Base-by-base conservation (phyloP, 2,888 invertebrate genomes). In the Apocheima hispidaria region DNA sequence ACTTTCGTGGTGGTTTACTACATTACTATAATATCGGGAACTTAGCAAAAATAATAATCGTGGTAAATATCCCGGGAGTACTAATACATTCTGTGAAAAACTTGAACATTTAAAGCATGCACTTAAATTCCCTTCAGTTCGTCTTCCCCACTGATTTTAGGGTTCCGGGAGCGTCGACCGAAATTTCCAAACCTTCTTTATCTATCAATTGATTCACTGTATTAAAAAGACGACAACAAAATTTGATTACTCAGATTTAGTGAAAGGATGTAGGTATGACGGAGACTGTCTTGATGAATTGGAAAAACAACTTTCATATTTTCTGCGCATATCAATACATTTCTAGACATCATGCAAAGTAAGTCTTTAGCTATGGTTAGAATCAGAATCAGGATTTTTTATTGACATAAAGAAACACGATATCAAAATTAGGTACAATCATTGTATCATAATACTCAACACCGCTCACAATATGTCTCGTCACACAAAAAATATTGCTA, bases 131-230 rank as follows among this genome's bases (percentile, higher is more conserved):
- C n/a, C 20, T 36, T 16, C 30, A 2, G 12, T 30, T 20, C 3
- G 20, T 23, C n/a, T n/a, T n/a, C n/a, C n/a, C n/a, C 48, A 64
- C 66, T 70, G 49, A 26, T 61, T 68, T 68, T 66, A 69, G 62
- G 65, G 63, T 68, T 65, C 38, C 36, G 35, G 18, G 51, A 26
- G 46, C 71, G 63, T 64, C 69, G 73, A 69, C 70, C 46, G 52
- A 16, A 21, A 36, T 23, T 52, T 40, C 40, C 23, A 44, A 33
- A 38, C 46, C 46, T 40, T 38, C 21, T 33, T 9, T 33, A 35
- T 28, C 28, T 21, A 52, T 59, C 52, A 52, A 36, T 52, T 57
- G 56, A 56, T 41, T 48, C 55, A 26, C 14, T 14, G 12, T 18
- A 26, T 36, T 20, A n/a, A 16, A 51, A 43, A 43, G 50, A 51